Evolutionary conservation across 2,113 vertebrate species (phyloP).

Genomic region (Orcinus orca): DNA sequence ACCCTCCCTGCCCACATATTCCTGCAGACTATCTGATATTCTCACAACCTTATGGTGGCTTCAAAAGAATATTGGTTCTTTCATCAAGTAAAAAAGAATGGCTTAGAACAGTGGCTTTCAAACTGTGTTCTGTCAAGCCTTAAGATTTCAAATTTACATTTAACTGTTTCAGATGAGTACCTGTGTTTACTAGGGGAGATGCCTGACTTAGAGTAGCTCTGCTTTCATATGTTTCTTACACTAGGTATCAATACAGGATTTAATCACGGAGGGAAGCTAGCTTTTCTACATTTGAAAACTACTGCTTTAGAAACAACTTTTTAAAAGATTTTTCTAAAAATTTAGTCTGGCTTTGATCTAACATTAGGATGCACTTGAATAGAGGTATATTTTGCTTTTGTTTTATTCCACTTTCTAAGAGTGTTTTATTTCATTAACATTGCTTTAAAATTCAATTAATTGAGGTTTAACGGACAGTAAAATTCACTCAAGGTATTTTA

Average conservation of each 20-base stretch:
- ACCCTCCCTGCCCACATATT: neutral
- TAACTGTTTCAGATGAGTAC: neutral
- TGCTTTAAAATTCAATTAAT: neutral
- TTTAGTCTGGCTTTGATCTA: neutral
- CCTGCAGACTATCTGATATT: neutral
- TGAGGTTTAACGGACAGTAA: neutral
- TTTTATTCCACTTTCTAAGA: neutral
- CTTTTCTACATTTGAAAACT: neutral
- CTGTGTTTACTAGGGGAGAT: neutral
- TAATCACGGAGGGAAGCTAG: neutral
- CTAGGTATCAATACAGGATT: neutral
- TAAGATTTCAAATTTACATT: neutral
- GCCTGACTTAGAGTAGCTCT: neutral
- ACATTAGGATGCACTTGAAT: neutral
- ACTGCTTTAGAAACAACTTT: neutral
- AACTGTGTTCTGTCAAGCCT: neutral
- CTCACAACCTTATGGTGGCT: neutral
- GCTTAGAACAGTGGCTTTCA: neutral
- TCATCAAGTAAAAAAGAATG: neutral
- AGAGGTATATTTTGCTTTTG: neutral
- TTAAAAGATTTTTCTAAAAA: neutral
- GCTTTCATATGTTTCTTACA: neutral
- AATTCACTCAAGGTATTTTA: neutral
- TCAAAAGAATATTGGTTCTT: neutral
- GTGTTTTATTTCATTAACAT: neutral